A percentile compares a stretch with the other conserved stretches of the same genome.
Conservation (phyloP, 2,888 invertebrate genomes). For the Agrilus cyanescens region DNA sequence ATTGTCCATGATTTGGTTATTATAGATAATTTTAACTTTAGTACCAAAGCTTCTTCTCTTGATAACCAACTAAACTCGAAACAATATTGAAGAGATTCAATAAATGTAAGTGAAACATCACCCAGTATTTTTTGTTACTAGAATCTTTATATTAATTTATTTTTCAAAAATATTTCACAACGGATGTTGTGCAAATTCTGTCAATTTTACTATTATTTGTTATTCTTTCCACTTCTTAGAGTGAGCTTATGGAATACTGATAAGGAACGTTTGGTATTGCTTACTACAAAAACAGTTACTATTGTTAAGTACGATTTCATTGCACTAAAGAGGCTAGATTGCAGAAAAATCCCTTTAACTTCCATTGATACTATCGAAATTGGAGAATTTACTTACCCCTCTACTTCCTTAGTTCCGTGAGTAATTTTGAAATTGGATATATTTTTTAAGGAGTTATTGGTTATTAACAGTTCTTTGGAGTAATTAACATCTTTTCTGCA, state of each 20-base stretch:
- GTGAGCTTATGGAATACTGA: conserved; percentile 83
- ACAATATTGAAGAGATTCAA: too few relatives aligned
- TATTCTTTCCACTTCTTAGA: conserved; percentile 34
- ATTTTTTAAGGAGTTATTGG: not conserved
- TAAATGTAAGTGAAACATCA: too few relatives aligned
- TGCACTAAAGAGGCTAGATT: conserved; percentile 60
- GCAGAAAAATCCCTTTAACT: conserved; percentile 54
- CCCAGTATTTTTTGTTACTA: too few relatives aligned
- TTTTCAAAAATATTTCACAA: too few relatives aligned
- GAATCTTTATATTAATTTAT: too few relatives aligned
- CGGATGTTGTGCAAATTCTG: too few relatives aligned
- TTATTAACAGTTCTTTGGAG: not conserved
- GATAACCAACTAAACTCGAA: too few relatives aligned
- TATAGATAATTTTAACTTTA: too few relatives aligned
- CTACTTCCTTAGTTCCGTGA: conserved; percentile 74
- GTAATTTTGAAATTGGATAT: conserved; percentile 30
- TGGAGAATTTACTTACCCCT: conserved; percentile 72
- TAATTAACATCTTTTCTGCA: conserved; percentile 25
- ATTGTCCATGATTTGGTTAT: too few relatives aligned
- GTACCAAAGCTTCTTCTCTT: too few relatives aligned
- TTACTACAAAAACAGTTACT: conserved; percentile 62
- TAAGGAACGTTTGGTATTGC: conserved; percentile 63
- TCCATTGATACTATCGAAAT: conserved; percentile 59
- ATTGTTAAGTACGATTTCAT: conserved; percentile 79
- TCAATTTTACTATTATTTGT: not conserved